These are phyloP conservation scores for Tokudaia muenninki DNA, from an alignment of 2,797 vertebrate species.

Conservation along the genomic window DNA sequence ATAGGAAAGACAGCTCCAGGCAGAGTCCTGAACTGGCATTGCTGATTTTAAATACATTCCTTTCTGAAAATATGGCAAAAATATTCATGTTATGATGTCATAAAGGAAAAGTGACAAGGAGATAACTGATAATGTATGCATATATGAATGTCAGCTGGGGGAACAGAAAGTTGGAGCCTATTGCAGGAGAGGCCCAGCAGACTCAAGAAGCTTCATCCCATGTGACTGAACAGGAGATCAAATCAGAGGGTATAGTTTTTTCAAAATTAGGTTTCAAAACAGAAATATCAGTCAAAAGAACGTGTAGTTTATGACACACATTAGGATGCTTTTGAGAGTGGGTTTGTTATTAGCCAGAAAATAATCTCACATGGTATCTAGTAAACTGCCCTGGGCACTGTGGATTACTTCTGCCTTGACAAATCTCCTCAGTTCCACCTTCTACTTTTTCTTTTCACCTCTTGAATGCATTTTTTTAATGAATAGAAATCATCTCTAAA, in stretches of 20 bases:
- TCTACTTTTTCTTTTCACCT: background rate
- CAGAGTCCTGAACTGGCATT: background rate
- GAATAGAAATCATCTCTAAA: background rate
- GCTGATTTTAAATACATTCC: constrained; percentile 3
- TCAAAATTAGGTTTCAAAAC: background rate
- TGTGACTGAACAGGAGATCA: background rate
- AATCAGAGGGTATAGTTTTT: background rate
- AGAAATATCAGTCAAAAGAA: constrained; percentile 3
- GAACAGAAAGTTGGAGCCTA: background rate
- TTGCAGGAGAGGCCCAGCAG: background rate
- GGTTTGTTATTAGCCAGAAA: background rate
- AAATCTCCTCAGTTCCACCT: background rate
- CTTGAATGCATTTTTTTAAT: background rate
- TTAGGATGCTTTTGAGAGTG: constrained; percentile 37
- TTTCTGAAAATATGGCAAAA: background rate
- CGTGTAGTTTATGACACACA: background rate
- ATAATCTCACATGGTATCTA: background rate
- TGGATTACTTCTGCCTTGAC: background rate
- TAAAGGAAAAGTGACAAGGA: constrained; percentile 16
- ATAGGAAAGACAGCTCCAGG: background rate
- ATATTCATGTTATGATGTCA: background rate
- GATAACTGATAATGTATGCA: background rate
- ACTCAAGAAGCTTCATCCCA: background rate
- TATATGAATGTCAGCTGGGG: background rate
- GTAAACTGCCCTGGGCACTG: background rate